phyloP scores from a whole-genome alignment of 1,140 invertebrate species.

The Frieseomelitta varia region DNA sequence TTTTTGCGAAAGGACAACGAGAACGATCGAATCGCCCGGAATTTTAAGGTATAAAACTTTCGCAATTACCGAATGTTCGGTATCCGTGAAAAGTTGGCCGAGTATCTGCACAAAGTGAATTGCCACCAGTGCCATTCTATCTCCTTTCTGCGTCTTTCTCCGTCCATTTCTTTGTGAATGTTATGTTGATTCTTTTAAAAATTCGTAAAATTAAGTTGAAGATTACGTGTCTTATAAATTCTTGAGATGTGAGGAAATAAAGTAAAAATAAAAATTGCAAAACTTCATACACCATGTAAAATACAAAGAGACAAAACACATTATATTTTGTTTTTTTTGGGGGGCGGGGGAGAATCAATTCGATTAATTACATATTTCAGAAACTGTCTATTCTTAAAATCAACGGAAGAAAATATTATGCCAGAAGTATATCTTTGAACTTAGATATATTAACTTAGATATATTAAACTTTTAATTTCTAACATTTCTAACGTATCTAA shows the following conservation, averaged over 20 bases:
- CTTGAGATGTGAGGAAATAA: neutral
- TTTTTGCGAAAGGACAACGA: slow-evolving; percentile 12
- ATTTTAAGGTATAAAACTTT: slow-evolving; percentile 68
- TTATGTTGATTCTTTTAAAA: neutral
- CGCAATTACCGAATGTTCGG: slow-evolving; percentile 69
- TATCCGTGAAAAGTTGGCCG: slow-evolving; percentile 66
- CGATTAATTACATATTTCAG: too few relatives aligned
- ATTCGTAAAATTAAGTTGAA: neutral
- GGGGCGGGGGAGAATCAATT: too few relatives aligned
- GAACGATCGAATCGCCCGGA: slow-evolving; percentile 31
- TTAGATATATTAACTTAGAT: too few relatives aligned
- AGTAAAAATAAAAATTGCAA: neutral
- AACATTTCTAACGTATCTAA: too few relatives aligned
- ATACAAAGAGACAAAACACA: too few relatives aligned
- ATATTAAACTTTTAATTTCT: too few relatives aligned
- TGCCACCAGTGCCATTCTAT: neutral
- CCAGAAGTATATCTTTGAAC: too few relatives aligned
- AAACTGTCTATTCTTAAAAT: too few relatives aligned
- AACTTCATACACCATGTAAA: too few relatives aligned
- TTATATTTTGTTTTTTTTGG: too few relatives aligned
- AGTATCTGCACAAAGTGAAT: slow-evolving; percentile 32
- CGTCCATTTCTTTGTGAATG: too few relatives aligned
- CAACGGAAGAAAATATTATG: too few relatives aligned
- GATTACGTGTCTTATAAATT: neutral
- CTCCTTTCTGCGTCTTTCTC: neutral